Conservation (phyloP, 1,140 invertebrate genomes). For the Drosophila arizonae region DNA sequence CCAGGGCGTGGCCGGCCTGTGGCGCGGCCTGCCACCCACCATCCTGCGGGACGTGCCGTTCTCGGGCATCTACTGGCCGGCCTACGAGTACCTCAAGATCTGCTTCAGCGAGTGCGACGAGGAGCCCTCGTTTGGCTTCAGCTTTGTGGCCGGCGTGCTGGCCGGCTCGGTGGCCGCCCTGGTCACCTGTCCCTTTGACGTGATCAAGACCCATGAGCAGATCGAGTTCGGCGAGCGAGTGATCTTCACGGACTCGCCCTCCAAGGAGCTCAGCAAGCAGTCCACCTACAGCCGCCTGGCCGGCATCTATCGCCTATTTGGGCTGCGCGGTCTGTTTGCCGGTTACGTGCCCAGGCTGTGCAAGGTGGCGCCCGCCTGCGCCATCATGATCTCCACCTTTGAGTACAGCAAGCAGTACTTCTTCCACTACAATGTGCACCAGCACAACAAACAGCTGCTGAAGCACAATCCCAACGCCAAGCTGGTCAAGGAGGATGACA, state of each 20-base stretch:
- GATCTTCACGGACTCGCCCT: constrained; percentile 87
- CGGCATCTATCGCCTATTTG: constrained; percentile 88
- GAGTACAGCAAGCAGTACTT: constrained; percentile 97
- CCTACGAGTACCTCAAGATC: constrained; percentile 94
- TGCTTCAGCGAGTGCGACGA: constrained; percentile 84
- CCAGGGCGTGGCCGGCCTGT: constrained; percentile 91
- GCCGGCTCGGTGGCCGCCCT: constrained; percentile 95
- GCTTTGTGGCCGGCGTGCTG: constrained; percentile 92
- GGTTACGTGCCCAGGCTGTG: constrained; percentile 93
- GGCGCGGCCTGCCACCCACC: constrained; percentile 95
- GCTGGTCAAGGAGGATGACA: constrained; percentile 46
- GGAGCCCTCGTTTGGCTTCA: constrained; percentile 90
- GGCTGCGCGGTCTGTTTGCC: constrained; percentile 89
- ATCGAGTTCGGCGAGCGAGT: constrained; percentile 96
- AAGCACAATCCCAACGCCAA: constrained; percentile 42
- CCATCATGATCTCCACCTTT: constrained; percentile 98
- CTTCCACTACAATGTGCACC: constrained; percentile 84
- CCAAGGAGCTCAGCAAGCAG: constrained; percentile 55
- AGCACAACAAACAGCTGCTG: constrained; percentile 80
- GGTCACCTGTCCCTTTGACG: constrained; percentile 98
- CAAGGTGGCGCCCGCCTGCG: constrained; percentile 98
- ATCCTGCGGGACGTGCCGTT: constrained; percentile 98
- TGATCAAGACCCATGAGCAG: constrained; percentile 99
- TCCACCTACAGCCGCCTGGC: constrained; percentile 83
- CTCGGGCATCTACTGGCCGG: constrained; percentile 97